Percentiles rank a stretch among this genome's conserved stretches.
These are phyloP conservation scores for Ophion ventricosus DNA, from an alignment of 2,888 invertebrate genomes.

Conservation along the genomic window DNA sequence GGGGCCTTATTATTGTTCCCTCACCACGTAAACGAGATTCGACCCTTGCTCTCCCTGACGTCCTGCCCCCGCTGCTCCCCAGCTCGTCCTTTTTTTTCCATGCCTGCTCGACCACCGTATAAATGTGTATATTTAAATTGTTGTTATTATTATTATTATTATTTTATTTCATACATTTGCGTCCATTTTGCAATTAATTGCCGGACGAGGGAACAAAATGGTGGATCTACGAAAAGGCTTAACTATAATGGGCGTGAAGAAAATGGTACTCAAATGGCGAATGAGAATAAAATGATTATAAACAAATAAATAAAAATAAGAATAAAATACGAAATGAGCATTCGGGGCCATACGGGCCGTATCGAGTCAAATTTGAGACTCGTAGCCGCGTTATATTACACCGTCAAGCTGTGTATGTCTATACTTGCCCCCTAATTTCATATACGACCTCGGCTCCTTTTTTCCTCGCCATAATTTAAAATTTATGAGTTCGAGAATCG, in stretches of 20 bases:
- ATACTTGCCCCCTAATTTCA: constrained; percentile 59
- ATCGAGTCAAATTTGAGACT: background rate
- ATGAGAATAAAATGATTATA: background rate
- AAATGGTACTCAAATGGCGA: background rate
- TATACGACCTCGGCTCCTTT: constrained; percentile 60
- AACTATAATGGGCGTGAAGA: background rate
- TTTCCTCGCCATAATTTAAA: constrained; percentile 82
- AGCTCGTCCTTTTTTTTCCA: background rate
- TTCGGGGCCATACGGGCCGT: background rate
- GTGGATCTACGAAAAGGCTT: background rate
- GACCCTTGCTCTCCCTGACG: constrained; percentile 13
- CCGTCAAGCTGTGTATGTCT: constrained; percentile 6
- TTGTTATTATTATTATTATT: background rate
- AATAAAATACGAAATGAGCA: background rate
- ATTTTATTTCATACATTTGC: background rate
- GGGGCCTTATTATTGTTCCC: constrained; percentile 44
- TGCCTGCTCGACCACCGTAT: background rate
- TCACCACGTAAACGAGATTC: background rate
- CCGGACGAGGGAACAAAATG: no score
- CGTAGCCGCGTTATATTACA: background rate
- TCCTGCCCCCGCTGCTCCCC: background rate
- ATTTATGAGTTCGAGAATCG: constrained; percentile 82
- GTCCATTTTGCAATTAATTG: background rate
- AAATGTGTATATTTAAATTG: background rate
- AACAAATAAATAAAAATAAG: background rate